A percentile compares a stretch with the other conserved stretches of the same genome.
phyloP scores from a whole-genome alignment of 2,113 vertebrate species.

The Arizona elegans region DNA sequence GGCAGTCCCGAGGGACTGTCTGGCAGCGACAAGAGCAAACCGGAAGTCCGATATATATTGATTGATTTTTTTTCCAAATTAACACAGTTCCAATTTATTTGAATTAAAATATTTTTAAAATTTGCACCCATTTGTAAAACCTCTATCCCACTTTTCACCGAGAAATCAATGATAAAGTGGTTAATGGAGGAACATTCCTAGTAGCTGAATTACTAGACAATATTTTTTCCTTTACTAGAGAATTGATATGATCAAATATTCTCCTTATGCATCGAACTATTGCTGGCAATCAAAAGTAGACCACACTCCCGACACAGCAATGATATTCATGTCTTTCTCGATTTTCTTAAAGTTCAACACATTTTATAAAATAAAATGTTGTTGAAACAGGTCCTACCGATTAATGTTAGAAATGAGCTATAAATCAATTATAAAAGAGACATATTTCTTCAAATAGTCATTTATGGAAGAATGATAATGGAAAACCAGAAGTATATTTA shows the following conservation, averaged over 20 bases:
- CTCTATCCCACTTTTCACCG: not conserved
- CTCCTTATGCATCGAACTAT: not conserved
- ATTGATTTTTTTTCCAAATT: not conserved
- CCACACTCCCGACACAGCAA: not conserved
- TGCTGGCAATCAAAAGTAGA: not conserved
- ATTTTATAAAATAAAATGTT: not conserved
- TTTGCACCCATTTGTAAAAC: not conserved
- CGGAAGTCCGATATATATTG: not conserved
- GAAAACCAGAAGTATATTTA: not conserved
- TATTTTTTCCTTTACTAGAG: not conserved
- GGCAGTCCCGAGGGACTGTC: no score
- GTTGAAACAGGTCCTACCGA: not conserved
- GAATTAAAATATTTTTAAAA: not conserved
- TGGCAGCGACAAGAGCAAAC: no score
- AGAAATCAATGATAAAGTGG: not conserved
- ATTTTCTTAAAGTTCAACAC: not conserved
- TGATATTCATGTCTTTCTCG: not conserved
- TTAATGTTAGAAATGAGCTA: not conserved
- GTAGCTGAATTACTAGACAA: not conserved
- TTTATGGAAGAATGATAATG: not conserved
- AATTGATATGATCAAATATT: not conserved
- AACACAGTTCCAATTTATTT: not conserved
- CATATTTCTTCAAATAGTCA: not conserved
- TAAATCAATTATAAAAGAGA: not conserved
- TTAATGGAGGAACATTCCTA: not conserved